Conservation (phyloP, 2,797 vertebrate species). For the Coregonus suidteri region DNA sequence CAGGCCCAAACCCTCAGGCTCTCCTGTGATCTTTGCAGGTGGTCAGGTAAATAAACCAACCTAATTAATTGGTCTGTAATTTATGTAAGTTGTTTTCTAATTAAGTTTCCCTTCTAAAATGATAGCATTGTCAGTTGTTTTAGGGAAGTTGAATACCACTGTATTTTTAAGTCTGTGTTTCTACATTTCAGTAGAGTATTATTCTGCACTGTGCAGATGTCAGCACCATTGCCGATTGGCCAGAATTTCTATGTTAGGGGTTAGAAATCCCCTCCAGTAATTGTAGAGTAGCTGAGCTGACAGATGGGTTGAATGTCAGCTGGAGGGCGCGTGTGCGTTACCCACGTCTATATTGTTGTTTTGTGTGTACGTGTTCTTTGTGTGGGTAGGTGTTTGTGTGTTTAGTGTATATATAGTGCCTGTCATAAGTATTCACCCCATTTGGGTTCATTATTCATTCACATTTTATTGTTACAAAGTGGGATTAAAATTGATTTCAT, state of each 20-base stretch:
- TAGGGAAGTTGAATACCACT: background rate
- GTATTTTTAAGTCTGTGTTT: background rate
- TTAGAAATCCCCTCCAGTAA: background rate
- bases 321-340: background rate
- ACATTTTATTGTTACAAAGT: too few species aligned
- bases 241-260: background rate
- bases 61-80: background rate
- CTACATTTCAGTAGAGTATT: background rate
- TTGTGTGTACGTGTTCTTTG: background rate
- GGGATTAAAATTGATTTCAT: too few species aligned
- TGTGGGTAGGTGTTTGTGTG: too few species aligned
- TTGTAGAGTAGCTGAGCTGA: background rate
- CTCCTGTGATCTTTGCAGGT: slow-evolving; percentile 96
- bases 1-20: slow-evolving; percentile 94
- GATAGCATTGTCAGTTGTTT: background rate
- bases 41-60: slow-evolving; percentile 84
- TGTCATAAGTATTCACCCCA: too few species aligned
- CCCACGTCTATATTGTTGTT: background rate
- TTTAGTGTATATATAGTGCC: too few species aligned
- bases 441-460: too few species aligned
- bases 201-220: background rate
- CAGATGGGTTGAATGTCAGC: background rate
- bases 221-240: background rate
- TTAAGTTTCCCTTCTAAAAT: background rate
- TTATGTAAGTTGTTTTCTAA: background rate